A percentile compares a stretch with the other conserved stretches of the same genome.
Conservation (phyloP, 2,888 invertebrate species). For the Oscheius myriophilus region DNA sequence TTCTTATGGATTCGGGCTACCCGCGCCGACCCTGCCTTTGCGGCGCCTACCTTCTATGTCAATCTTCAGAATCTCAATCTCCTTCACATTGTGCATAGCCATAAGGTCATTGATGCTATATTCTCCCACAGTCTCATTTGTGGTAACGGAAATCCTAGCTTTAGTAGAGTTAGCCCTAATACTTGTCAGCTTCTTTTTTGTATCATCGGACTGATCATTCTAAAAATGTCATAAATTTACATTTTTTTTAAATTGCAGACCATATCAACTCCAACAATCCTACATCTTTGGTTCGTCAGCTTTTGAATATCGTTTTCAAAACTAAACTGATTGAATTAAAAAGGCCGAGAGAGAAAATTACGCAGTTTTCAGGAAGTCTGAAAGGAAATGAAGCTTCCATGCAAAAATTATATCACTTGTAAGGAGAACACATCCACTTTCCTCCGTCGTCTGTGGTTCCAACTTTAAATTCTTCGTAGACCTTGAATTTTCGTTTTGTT, state of each 20-base stretch:
- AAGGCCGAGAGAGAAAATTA: neutral
- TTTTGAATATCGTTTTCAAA: neutral
- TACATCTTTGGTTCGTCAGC: neutral
- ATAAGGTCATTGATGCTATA: neutral
- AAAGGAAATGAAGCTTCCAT: neutral
- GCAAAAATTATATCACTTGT: conserved; percentile 20
- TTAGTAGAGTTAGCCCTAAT: too few species aligned
- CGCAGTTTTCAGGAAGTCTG: neutral
- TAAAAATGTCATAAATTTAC: too few species aligned
- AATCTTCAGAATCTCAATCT: conserved; percentile 37
- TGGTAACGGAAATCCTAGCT: too few species aligned
- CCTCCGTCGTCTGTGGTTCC: conserved; percentile 39
- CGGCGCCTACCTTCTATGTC: conserved; percentile 40
- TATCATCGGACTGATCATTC: too few species aligned
- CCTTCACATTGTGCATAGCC: neutral
- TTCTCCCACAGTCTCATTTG: too few species aligned
- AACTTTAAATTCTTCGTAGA: conserved; percentile 30
- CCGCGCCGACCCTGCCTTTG: too few species aligned
- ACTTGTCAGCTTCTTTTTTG: too few species aligned
- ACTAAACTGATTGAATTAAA: neutral
- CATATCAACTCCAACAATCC: neutral
- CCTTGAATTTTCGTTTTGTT: neutral
- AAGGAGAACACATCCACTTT: conserved; percentile 38
- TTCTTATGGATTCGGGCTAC: too few species aligned
- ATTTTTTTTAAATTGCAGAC: too few species aligned